phyloP scores from a whole-genome alignment of 2,888 invertebrate species.

The Lasioglossum zephyrum region DNA sequence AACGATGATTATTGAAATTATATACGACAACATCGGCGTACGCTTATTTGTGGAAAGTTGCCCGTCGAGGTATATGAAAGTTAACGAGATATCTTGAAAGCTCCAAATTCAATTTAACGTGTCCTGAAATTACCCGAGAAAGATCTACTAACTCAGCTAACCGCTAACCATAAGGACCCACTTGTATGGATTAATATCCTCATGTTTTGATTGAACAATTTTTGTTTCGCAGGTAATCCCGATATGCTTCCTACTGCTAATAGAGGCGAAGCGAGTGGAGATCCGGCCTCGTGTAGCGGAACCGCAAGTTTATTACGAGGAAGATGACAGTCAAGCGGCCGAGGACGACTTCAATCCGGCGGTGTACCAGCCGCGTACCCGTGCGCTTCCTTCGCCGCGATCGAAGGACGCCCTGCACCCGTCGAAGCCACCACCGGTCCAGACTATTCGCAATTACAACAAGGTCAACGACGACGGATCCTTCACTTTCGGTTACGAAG shows the following conservation, averaged over 20 bases:
- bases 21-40: not conserved
- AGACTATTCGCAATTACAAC: constrained; percentile 93
- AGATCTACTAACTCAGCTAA: not conserved
- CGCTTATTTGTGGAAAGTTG: not conserved
- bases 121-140: not conserved
- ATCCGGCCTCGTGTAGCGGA: constrained; percentile 84
- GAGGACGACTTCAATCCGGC: constrained; percentile 76
- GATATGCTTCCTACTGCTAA: constrained; percentile 76
- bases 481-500: constrained; percentile 94
- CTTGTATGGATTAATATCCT: not conserved
- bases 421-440: constrained; percentile 90
- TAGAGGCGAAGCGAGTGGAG: constrained; percentile 83
- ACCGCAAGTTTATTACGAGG: constrained; percentile 84
- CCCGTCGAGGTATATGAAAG: not conserved
- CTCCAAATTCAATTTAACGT: not conserved
- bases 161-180: too few species aligned
- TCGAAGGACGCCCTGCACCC: constrained; percentile 86
- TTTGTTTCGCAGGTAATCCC: constrained; percentile 76
- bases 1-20: constrained; percentile 10
- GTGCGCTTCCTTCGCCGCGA: constrained; percentile 83
- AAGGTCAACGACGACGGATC: constrained; percentile 93
- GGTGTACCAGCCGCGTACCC: constrained; percentile 80
- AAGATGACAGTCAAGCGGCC: constrained; percentile 82
- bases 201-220: not conserved
- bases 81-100: not conserved